A percentile compares a stretch with the other conserved stretches of the same genome.
These are phyloP conservation scores for Platyrinchus mystaceus DNA, from an alignment of 2,797 vertebrate species.

Conservation along the genomic window DNA sequence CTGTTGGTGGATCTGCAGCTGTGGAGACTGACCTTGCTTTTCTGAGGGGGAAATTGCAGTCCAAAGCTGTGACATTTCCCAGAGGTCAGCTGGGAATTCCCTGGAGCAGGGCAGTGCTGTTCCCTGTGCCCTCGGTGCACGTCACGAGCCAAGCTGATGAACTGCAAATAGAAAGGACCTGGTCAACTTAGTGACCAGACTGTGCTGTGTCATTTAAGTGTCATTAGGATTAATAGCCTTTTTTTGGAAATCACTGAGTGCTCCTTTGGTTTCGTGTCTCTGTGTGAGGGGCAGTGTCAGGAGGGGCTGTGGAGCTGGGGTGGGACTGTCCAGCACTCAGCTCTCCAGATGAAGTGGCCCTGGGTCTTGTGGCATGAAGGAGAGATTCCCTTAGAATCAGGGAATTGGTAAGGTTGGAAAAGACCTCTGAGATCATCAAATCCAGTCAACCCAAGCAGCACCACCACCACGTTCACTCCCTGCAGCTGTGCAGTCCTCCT, in stretches of 20 bases:
- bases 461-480: background rate
- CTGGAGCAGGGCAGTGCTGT: background rate
- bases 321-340: background rate
- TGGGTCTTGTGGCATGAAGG: background rate
- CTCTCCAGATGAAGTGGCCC: background rate
- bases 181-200: background rate
- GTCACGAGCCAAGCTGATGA: background rate
- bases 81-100: background rate
- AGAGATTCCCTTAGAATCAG: background rate
- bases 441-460: background rate
- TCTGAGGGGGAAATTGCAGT: rapidly evolving
- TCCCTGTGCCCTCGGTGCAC: background rate
- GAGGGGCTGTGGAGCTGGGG: background rate
- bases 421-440: background rate
- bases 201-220: background rate
- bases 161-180: background rate
- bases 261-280: background rate
- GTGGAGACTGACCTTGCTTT: background rate
- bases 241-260: background rate
- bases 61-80: rapidly evolving
- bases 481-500: background rate
- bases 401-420: background rate
- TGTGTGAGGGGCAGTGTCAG: background rate
- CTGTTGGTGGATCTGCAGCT: background rate
- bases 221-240: background rate